Conservation (phyloP, 1,140 invertebrate species). For the Drosophila repleta region DNA sequence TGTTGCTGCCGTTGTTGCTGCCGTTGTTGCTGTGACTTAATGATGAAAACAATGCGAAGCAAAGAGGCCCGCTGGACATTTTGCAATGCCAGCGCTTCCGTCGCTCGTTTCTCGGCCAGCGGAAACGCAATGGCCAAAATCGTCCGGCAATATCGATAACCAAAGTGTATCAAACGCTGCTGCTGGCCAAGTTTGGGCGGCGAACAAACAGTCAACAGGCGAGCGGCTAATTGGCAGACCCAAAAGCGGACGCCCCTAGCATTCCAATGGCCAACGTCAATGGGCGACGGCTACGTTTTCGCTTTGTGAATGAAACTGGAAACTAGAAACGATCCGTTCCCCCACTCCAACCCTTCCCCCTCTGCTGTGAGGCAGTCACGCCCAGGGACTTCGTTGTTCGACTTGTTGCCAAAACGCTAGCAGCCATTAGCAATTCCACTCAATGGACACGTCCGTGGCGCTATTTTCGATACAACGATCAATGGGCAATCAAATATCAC, state of each 20-base stretch:
- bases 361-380: slow-evolving; percentile 3
- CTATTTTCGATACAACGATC: slow-evolving; percentile 74
- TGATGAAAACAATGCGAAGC: slow-evolving; percentile 20
- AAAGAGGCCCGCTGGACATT: slow-evolving; percentile 26
- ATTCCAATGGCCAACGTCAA: slow-evolving; percentile 29
- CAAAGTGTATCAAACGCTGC: slow-evolving; percentile 48
- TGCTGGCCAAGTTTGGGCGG: slow-evolving; percentile 17
- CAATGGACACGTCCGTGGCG: slow-evolving; percentile 57
- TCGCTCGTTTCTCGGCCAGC: slow-evolving; percentile 44
- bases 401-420: slow-evolving; percentile 15
- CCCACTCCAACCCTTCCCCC: neutral
- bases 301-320: slow-evolving; percentile 47
- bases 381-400: slow-evolving; percentile 9
- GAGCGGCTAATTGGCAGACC: slow-evolving; percentile 32
- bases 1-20: slow-evolving; percentile 3
- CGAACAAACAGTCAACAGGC: too few species aligned
- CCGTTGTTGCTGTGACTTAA: slow-evolving; percentile 15
- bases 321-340: neutral
- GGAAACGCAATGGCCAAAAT: slow-evolving; percentile 42
- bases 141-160: slow-evolving; percentile 15
- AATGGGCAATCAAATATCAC: slow-evolving; percentile 63
- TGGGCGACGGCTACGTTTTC: slow-evolving; percentile 9
- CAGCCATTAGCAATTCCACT: slow-evolving; percentile 34
- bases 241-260: slow-evolving; percentile 30
- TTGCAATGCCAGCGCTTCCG: slow-evolving; percentile 46